These are phyloP conservation scores for Astreopora myriophthalma DNA, from an alignment of 64 coral and sea anemone genomes.

Conservation along the genomic window DNA sequence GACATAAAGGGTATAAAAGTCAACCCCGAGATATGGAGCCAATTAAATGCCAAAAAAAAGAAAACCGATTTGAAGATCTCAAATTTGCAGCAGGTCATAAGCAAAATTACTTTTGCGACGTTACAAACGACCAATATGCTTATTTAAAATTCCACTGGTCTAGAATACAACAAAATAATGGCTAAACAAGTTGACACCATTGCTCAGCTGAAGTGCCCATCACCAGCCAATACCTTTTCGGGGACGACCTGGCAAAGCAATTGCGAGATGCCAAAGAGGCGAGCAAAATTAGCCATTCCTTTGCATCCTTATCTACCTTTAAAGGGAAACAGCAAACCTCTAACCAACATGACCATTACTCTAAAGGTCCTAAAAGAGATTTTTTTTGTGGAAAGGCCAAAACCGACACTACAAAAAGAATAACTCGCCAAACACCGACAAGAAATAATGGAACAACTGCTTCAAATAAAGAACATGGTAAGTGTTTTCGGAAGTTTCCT, in stretches of 20 bases:
- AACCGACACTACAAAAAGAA: not conserved
- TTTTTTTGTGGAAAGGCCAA: slow-evolving; percentile 45
- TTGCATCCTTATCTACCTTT: not conserved
- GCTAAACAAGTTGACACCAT: slow-evolving; percentile 27
- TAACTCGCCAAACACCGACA: not conserved
- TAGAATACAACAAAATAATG: not conserved
- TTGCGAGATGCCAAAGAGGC: slow-evolving; percentile 40
- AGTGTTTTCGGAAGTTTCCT: not conserved
- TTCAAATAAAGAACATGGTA: slow-evolving; percentile 17
- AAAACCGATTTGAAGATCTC: slow-evolving; percentile 19
- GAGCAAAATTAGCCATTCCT: not conserved
- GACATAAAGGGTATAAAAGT: not conserved
- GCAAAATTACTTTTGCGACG: slow-evolving; percentile 31
- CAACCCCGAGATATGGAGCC: slow-evolving; percentile 24
- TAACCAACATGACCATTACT: not conserved
- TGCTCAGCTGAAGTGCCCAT: not conserved
- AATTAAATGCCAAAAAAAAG: not conserved
- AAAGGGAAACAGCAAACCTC: not conserved
- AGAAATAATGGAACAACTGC: slow-evolving; percentile 31
- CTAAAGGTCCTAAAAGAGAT: not conserved
- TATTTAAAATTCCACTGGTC: not conserved
- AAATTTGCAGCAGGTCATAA: slow-evolving; percentile 15
- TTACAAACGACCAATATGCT: slow-evolving; percentile 42
- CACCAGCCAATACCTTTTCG: not conserved
- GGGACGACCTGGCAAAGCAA: slow-evolving; percentile 32